Base-by-base conservation (phyloP, 2,888 invertebrate genomes). In the Caenorhabditis angaria region DNA sequence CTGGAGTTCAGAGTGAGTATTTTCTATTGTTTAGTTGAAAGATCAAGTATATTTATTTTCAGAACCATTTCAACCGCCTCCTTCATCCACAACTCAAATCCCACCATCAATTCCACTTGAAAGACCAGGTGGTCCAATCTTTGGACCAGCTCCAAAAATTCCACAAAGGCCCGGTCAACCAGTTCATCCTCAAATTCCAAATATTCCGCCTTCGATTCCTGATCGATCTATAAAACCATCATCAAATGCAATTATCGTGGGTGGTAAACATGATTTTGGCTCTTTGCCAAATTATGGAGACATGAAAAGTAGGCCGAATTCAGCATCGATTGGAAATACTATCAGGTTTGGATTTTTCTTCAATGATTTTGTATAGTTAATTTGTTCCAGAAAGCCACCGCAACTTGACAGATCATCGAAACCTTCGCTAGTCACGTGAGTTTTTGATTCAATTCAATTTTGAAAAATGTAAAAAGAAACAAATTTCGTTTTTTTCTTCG, bases 111-210 rank as follows among this genome's bases (percentile, higher is more conserved):
- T 20, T 24, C 59, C 27, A 41, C 61, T 56, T 32, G 69, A 67
- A 27, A 51, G 67, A 22, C 61, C 67, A 2, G 62, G 61, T n/a
- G 57, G 53, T 25, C 64, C 70, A 3, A 65, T 65, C 1, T 70
- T 65, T 41, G 20, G 51, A 14, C 61, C 64, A 2, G 47, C 14
- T 6, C 54, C 60, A 6, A 27, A 18, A 0, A 27, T 41, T 22
- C 41, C 25, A 18, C 51, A 27, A 35, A 35, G 12, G 14, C 22
- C 41, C 3, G 41, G 10, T 41, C 10, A 8, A 27, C 65, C 56
- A 18, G 18, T 20, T 32, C n/a, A n/a, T 5, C 35, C 22, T 35
- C 56, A 27, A 35, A 8, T n/a, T 6, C 32, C 56, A 2, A 20
- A n/a, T 12, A 29, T n/a, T 20, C 35, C 56, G 10, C 35, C 22